Evolutionary conservation across 2,113 vertebrate species (phyloP).

Genomic region (Mustela lutreola): DNA sequence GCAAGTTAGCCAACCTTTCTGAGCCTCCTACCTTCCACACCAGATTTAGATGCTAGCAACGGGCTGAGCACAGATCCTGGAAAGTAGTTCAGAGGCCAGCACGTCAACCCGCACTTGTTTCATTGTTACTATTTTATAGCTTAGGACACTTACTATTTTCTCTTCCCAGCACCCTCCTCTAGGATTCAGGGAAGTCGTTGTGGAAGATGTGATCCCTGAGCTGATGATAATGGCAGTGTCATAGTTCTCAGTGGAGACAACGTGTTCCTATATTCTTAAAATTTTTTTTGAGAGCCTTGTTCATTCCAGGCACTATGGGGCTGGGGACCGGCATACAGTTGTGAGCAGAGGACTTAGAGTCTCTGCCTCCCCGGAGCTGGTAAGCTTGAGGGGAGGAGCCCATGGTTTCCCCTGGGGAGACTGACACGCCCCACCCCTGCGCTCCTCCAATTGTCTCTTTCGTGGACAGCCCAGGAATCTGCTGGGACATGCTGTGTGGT

Average conservation of each 20-base stretch:
- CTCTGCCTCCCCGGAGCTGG: not conserved
- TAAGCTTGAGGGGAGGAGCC: not conserved
- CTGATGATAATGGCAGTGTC: not conserved
- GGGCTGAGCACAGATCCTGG: not conserved
- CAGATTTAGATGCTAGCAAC: not conserved
- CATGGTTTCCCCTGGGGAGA: not conserved
- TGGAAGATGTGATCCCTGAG: not conserved
- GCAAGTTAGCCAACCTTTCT: not conserved
- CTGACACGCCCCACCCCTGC: accelerated
- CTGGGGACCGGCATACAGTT: not conserved
- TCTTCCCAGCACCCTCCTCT: not conserved
- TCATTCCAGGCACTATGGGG: not conserved
- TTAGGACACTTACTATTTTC: not conserved
- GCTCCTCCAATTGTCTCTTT: not conserved
- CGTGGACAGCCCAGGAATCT: not conserved
- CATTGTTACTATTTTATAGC: not conserved
- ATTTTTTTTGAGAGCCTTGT: not conserved
- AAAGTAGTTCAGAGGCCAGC: not conserved
- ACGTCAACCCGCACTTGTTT: not conserved
- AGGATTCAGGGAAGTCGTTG: not conserved
- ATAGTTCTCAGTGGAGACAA: not conserved
- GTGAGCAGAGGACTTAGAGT: not conserved
- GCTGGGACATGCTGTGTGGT: not conserved
- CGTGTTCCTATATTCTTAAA: not conserved
- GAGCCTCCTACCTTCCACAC: not conserved